Conservation (phyloP, 2,888 invertebrate genomes). For the Ischnura elegans region DNA sequence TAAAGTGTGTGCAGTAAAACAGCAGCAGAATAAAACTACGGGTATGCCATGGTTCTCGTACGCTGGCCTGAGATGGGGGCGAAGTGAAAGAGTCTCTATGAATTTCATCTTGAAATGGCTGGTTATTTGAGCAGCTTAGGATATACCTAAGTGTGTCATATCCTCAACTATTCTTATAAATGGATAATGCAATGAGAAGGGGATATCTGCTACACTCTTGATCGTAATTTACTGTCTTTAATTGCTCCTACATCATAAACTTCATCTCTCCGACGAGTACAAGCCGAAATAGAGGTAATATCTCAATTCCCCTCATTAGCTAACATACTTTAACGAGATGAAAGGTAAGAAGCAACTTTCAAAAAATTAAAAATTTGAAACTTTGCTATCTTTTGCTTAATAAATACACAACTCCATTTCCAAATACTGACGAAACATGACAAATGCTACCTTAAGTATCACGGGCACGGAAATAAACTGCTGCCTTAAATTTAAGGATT, state of each 20-base stretch:
- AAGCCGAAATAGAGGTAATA: too few species aligned
- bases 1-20: neutral
- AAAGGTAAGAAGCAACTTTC: too few species aligned
- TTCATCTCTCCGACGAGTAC: too few species aligned
- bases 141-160: neutral
- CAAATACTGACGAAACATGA: neutral
- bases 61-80: neutral
- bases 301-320: too few species aligned
- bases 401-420: neutral
- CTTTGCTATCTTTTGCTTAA: too few species aligned
- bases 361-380: too few species aligned
- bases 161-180: neutral
- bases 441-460: too few species aligned
- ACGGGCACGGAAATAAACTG: neutral
- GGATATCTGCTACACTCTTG: neutral
- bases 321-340: too few species aligned
- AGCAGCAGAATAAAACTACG: neutral
- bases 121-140: neutral
- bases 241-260: neutral
- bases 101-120: neutral
- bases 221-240: neutral
- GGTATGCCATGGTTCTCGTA: neutral
- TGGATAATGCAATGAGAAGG: neutral
- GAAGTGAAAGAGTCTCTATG: neutral
- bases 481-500: too few species aligned